These are phyloP conservation scores for Hemiscyllium ocellatum DNA, from an alignment of 2,113 vertebrate species.

Conservation along the genomic window DNA sequence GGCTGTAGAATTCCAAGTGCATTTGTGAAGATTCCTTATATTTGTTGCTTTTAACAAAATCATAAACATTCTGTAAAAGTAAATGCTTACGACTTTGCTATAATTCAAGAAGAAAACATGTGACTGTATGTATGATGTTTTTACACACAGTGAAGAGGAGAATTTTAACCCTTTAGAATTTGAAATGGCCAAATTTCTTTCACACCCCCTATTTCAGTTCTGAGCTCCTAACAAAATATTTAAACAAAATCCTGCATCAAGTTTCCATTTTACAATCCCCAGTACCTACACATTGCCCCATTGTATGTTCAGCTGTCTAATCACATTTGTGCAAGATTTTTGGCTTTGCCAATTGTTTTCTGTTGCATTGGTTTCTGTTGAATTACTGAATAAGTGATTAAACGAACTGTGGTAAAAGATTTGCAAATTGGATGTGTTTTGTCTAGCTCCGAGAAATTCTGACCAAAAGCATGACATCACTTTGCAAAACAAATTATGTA, in stretches of 20 bases:
- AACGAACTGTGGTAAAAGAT: conserved; percentile 15
- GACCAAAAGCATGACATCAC: background rate
- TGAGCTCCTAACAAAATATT: background rate
- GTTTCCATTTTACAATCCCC: background rate
- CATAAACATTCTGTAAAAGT: background rate
- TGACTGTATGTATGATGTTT: background rate
- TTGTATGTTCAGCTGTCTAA: background rate
- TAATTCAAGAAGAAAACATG: background rate
- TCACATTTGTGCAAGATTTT: background rate
- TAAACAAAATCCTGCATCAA: background rate
- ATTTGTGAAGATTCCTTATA: background rate
- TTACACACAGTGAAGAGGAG: background rate
- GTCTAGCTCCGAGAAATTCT: background rate
- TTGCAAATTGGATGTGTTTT: background rate
- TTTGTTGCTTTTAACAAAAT: background rate
- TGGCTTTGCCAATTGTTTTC: background rate
- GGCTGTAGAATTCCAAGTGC: background rate
- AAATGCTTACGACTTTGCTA: background rate
- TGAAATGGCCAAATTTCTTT: background rate
- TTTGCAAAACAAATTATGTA: conserved; percentile 16
- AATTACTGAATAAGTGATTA: conserved; percentile 19
- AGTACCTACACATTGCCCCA: background rate
- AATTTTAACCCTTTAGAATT: background rate
- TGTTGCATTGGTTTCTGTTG: background rate
- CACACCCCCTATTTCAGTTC: background rate